Base-by-base conservation (phyloP, 2,888 invertebrate genomes). In the Caenorhabditis panamensis region DNA sequence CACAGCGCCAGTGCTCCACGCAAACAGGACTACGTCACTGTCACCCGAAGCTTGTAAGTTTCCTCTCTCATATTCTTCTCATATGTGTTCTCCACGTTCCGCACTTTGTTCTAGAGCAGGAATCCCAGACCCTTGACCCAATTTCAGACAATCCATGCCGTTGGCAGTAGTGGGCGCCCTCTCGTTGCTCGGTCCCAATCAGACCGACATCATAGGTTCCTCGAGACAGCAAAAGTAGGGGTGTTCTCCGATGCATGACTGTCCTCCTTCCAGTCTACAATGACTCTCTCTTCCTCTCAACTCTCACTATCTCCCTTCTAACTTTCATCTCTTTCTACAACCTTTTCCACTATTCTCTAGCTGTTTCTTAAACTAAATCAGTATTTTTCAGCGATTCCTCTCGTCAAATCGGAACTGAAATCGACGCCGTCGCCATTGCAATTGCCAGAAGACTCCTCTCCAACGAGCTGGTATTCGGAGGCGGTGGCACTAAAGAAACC, bases 341-440 rank as follows among this genome's bases (percentile, higher is more conserved):
- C 31, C n/a, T 24, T 53, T 26, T 37, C 51, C 59, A 22, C 3
- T 28, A 16, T 24, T 26, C 54, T 4, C 59, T 51, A 36, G 47
- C 31, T 51, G 22, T 24, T 13, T 44, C 22, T 24, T 2, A 20
- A 18, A 11, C n/a, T 31, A 8, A 37, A 59, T n/a, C 16, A 2
- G 24, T 2, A n/a, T 22, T 28, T 81, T 83, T 56, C 72, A 84
- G 84, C 9, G 84, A 84, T 20, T 72, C 76, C 1, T 82, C 83
- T 11, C 81, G 79, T 11, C 79, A 82, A 59, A 80, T 88, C 31
- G 88, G 89, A 5, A 89, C 89, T 8, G 88, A 89, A 51, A 83
- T 89, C 59, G 89, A 89, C 67, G 85, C 86, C 16, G 86, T 89
- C 11, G 88, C 88, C n/a, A 85, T 89, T 8, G 86, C 87, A 8